These are phyloP conservation scores for Brachyalestes nurse DNA, from an alignment of 2,797 vertebrate species.

Conservation along the genomic window DNA sequence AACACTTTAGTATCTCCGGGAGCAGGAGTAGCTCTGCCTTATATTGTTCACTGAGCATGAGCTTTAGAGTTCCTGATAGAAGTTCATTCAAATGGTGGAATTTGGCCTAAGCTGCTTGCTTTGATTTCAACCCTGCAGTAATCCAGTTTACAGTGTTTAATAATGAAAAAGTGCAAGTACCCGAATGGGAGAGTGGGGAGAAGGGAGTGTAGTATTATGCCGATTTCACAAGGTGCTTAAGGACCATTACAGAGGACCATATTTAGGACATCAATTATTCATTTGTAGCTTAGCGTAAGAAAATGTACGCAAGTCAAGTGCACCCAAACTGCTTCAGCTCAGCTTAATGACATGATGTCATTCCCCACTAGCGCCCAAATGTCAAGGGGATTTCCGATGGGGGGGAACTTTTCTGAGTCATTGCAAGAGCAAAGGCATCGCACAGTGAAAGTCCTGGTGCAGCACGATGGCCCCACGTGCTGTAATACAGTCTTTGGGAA, in stretches of 20 bases:
- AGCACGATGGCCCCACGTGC: background rate
- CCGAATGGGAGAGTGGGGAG: constrained; percentile 39
- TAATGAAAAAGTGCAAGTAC: constrained; percentile 42
- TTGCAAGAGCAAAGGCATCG: background rate
- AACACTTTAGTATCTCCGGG: background rate
- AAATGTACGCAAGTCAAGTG: constrained; percentile 57
- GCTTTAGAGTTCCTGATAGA: background rate
- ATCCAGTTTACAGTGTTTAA: constrained; percentile 30
- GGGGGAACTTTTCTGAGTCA: background rate
- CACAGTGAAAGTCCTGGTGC: background rate
- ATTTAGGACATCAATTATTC: constrained; percentile 76
- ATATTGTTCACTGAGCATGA: background rate
- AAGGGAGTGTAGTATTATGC: constrained; percentile 60
- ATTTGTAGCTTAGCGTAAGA: constrained; percentile 62
- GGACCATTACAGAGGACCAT: constrained; percentile 70
- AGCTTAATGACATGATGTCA: background rate
- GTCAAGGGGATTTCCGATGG: constrained; percentile 4
- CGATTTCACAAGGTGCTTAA: constrained; percentile 59
- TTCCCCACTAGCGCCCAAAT: background rate
- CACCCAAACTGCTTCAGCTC: background rate
- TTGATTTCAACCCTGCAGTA: background rate
- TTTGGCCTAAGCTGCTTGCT: background rate
- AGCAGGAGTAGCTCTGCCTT: background rate
- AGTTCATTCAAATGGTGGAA: background rate
- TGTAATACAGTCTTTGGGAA: background rate